Evolutionary conservation across 2,113 vertebrate genomes (phyloP).

Genomic region (Rousettus leschenaultii): DNA sequence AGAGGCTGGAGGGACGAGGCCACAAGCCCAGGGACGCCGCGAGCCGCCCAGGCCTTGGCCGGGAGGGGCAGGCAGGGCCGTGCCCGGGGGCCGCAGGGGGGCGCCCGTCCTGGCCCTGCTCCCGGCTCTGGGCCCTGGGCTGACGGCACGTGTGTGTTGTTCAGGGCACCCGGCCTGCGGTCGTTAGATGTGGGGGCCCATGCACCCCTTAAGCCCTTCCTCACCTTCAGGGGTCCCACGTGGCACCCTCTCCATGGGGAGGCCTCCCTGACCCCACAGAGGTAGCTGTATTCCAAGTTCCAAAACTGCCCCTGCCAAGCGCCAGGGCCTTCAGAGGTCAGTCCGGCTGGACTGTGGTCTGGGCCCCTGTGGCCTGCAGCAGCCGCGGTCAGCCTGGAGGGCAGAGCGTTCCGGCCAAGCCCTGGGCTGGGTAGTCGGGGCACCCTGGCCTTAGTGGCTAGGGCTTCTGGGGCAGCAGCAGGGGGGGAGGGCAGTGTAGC

Average conservation of each 20-base stretch:
- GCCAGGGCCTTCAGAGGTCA: not conserved
- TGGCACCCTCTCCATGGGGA: too few relatives aligned
- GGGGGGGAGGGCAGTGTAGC: not conserved
- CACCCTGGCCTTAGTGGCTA: not conserved
- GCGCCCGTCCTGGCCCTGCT: rapidly evolving
- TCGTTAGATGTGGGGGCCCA: not conserved
- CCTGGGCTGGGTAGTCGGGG: not conserved
- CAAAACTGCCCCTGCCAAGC: not conserved
- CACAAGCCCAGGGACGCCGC: not conserved
- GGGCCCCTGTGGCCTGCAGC: not conserved
- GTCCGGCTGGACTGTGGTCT: not conserved
- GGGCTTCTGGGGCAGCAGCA: not conserved
- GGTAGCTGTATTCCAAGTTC: too few relatives aligned
- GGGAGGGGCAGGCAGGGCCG: not conserved
- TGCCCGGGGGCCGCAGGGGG: too few relatives aligned
- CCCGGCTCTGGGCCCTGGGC: not conserved
- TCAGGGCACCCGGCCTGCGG: not conserved
- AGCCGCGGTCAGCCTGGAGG: not conserved
- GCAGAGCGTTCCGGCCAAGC: too few relatives aligned
- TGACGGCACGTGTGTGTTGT: not conserved
- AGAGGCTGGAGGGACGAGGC: not conserved
- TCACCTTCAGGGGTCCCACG: not conserved
- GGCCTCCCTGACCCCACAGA: not conserved
- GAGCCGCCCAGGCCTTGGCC: not conserved
- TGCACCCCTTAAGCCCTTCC: rapidly evolving